Conservation (phyloP, 2,888 invertebrate genomes). For the Mechanitis messenoides region DNA sequence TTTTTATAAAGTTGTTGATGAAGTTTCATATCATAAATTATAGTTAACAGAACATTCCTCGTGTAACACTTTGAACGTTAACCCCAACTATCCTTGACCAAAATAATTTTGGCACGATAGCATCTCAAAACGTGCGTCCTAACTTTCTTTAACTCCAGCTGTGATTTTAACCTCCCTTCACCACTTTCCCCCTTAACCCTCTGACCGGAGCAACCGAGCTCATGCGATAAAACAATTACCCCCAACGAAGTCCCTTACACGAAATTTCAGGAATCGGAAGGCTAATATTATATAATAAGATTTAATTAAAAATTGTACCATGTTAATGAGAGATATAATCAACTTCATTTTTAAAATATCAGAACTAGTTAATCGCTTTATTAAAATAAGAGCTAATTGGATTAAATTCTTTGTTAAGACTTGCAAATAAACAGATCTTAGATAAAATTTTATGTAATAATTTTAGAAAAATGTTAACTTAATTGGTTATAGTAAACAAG, state of each 20-base stretch:
- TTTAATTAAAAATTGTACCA: conserved; percentile 25
- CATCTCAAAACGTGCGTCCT: conserved; percentile 52
- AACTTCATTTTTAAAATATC: conserved; percentile 8
- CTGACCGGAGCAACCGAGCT: conserved; percentile 53
- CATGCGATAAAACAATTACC: conserved; percentile 77
- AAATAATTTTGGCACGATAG: conserved; percentile 59
- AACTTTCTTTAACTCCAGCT: conserved; percentile 52
- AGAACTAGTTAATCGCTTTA: conserved; percentile 8
- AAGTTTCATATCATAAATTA: background rate
- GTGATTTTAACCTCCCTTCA: conserved; percentile 26
- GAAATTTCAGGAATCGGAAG: conserved; percentile 48
- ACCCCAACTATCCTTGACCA: conserved; percentile 64
- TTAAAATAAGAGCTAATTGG: background rate
- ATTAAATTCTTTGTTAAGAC: background rate
- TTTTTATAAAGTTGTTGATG: conserved; percentile 6
- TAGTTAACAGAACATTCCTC: background rate
- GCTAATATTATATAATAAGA: conserved; percentile 30
- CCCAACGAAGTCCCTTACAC: conserved; percentile 54
- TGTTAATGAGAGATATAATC: conserved; percentile 16
- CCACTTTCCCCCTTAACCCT: conserved; percentile 30
- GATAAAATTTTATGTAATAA: background rate
- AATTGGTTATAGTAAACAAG: too few species aligned
- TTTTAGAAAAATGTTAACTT: too few species aligned
- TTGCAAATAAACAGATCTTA: too few species aligned
- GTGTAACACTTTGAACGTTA: conserved; percentile 29